Percentiles rank a stretch among this genome's conserved stretches.
Conservation (phyloP, 1,140 invertebrate genomes). For the Cylas formicarius region DNA sequence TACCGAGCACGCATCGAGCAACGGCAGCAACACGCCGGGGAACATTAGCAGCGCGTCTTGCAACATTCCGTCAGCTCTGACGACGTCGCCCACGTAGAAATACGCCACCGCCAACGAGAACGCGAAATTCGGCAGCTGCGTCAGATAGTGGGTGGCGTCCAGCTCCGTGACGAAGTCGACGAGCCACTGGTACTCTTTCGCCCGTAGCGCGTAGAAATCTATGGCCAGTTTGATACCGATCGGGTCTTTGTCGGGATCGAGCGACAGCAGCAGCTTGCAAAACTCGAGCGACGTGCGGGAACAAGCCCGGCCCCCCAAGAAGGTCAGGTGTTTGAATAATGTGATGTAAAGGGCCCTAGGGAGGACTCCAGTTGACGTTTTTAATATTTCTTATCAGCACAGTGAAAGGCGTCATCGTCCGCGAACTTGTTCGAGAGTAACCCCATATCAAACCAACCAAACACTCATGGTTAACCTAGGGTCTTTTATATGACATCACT, state of each 20-base stretch:
- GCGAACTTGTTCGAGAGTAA: too few species aligned
- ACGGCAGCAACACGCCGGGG: conserved; percentile 63
- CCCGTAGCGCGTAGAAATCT: conserved; percentile 80
- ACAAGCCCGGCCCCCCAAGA: conserved; percentile 73
- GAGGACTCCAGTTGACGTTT: too few species aligned
- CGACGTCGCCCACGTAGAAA: conserved; percentile 49
- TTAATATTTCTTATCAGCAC: too few species aligned
- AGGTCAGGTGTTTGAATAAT: conserved; percentile 76
- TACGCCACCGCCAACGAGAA: conserved; percentile 76
- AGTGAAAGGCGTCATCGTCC: too few species aligned
- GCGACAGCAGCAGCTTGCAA: conserved; percentile 64
- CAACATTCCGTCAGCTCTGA: conserved; percentile 51
- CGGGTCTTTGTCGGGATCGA: conserved; percentile 82
- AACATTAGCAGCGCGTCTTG: conserved; percentile 74
- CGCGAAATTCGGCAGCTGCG: conserved; percentile 80
- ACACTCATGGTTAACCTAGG: too few species aligned
- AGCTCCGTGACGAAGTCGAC: conserved; percentile 62
- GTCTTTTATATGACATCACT: too few species aligned
- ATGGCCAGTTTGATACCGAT: conserved; percentile 72
- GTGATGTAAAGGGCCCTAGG: conserved; percentile 71
- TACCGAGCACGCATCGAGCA: conserved; percentile 73
- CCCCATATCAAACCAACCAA: too few species aligned
- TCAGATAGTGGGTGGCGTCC: conserved; percentile 61
- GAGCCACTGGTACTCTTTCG: conserved; percentile 77
- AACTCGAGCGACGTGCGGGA: conserved; percentile 75